phyloP scores from a whole-genome alignment of 2,888 invertebrate species.

The Lissonota sp. region DNA sequence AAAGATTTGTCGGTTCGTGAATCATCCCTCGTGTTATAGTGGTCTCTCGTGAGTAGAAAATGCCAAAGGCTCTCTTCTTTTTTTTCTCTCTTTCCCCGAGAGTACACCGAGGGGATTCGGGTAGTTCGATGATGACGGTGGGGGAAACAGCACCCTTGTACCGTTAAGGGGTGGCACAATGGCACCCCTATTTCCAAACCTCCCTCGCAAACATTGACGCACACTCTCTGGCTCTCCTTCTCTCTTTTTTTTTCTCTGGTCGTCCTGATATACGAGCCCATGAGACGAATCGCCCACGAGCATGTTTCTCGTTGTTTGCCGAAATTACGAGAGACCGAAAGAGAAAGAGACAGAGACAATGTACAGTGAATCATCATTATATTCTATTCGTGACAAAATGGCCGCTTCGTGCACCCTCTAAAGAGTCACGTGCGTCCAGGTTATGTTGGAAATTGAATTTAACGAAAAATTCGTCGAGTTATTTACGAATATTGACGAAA shows the following conservation, averaged over 20 bases:
- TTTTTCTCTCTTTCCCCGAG: not conserved
- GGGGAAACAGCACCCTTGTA: conserved; percentile 51
- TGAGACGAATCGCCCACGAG: conserved; percentile 41
- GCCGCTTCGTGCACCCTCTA: conserved; percentile 1
- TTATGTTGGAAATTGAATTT: conserved; percentile 29
- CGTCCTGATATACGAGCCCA: conserved; percentile 14
- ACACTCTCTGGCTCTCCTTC: not conserved
- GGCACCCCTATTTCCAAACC: conserved; percentile 59
- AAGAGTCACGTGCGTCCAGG: conserved; percentile 36
- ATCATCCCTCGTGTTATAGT: conserved; percentile 38
- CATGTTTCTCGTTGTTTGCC: conserved; percentile 61
- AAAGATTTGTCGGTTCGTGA: conserved; percentile 35
- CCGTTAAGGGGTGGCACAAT: conserved; percentile 52
- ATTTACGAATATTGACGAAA: not conserved
- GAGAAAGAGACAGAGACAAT: conserved; percentile 10
- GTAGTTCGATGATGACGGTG: not conserved
- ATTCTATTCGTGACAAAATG: not conserved
- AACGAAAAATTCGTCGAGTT: not conserved
- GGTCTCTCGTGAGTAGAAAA: conserved; percentile 23
- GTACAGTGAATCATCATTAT: conserved; percentile 59
- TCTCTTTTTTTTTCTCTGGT: conserved; percentile 3
- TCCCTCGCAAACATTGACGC: conserved; percentile 59
- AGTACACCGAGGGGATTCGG: conserved; percentile 44
- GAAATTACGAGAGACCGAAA: conserved; percentile 50
- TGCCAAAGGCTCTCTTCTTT: conserved; percentile 40